phyloP scores from a whole-genome alignment of 2,113 vertebrate species.

The Ursus arctos region DNA sequence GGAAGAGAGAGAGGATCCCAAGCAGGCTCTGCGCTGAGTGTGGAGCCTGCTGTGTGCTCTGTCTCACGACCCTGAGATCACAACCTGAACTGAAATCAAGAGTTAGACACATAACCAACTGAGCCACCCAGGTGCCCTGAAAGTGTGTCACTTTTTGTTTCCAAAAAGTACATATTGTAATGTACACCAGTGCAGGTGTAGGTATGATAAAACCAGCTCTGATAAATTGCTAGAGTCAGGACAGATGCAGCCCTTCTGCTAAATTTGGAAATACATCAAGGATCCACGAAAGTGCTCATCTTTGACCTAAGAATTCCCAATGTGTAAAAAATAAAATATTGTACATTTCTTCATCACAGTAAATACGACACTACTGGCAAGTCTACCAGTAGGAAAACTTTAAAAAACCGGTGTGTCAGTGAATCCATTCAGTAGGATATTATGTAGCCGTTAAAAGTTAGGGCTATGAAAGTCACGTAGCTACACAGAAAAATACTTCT shows the following conservation, averaged over 20 bases:
- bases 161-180: background rate
- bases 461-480: background rate
- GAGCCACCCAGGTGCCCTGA: no score
- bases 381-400: background rate
- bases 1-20: no score
- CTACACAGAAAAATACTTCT: background rate
- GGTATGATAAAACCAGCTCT: background rate
- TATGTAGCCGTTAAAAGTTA: background rate
- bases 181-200: background rate
- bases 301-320: conserved; percentile 32
- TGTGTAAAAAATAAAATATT: background rate
- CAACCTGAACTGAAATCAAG: no score
- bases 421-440: background rate
- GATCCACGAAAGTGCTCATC: background rate
- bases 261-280: background rate
- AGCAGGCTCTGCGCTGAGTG: no score
- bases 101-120: no score
- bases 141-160: background rate
- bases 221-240: background rate
- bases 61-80: no score
- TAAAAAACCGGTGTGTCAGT: background rate
- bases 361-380: background rate
- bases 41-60: no score
- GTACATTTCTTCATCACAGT: background rate
- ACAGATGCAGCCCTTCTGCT: background rate